Conservation (phyloP, 1,140 invertebrate species). For the Philopotamus ludificatus region DNA sequence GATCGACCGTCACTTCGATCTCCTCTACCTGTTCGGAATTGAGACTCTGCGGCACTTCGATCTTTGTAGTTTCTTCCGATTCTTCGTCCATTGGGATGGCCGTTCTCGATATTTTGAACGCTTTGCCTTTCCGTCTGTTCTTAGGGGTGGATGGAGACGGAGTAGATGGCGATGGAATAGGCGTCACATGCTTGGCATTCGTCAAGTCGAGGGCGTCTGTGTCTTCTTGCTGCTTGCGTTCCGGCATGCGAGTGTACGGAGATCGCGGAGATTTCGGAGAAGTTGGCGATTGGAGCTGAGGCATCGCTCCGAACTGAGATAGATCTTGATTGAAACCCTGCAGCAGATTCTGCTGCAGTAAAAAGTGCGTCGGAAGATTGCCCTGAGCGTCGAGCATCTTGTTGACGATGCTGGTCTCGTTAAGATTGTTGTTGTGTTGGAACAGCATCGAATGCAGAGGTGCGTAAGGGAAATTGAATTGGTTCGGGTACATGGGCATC, state of each 20-base stretch:
- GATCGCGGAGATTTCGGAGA: slow-evolving; percentile 37
- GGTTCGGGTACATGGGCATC: slow-evolving; percentile 51
- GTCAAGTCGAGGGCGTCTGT: slow-evolving; percentile 60
- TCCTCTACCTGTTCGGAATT: slow-evolving; percentile 17
- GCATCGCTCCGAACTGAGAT: slow-evolving; percentile 19
- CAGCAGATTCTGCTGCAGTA: slow-evolving; percentile 30
- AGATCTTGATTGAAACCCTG: slow-evolving; percentile 10
- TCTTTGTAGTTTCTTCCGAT: slow-evolving; percentile 38
- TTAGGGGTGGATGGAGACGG: slow-evolving; percentile 55
- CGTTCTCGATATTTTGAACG: slow-evolving; percentile 70
- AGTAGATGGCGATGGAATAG: slow-evolving; percentile 43
- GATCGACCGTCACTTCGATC: slow-evolving; percentile 26
- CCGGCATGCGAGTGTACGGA: slow-evolving; percentile 47
- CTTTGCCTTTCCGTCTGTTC: slow-evolving; percentile 75
- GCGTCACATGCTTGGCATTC: slow-evolving; percentile 50
- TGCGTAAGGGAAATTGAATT: slow-evolving; percentile 51
- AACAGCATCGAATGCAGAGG: slow-evolving; percentile 52
- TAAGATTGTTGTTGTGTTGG: slow-evolving; percentile 52
- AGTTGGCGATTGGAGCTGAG: slow-evolving; percentile 28
- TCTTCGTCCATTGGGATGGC: slow-evolving; percentile 54
- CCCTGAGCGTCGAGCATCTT: slow-evolving; percentile 23
- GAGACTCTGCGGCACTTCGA: slow-evolving; percentile 4
- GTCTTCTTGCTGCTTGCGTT: slow-evolving; percentile 36
- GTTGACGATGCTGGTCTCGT: slow-evolving; percentile 39
- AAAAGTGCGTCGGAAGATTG: slow-evolving; percentile 24